Evolutionary conservation across 2,888 invertebrate genomes (phyloP), one percentile per base, ranked within the genome.

Genomic region (Drosophila paucipuncta): DNA sequence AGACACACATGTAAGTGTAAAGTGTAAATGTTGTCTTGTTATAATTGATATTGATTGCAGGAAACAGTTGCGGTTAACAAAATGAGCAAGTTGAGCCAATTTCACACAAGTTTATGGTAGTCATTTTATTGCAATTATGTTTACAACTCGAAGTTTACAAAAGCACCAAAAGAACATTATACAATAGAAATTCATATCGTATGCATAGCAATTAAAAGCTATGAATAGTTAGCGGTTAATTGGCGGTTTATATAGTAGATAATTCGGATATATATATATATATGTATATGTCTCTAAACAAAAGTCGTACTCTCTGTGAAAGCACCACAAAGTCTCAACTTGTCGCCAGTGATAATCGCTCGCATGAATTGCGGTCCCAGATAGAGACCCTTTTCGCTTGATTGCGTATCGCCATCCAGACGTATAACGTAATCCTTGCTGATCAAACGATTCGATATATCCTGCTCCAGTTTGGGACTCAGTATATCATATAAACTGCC

Each of bases 301-400:
- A 97, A 97, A 58, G 95, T 95, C 0, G 96, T 96, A 90, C 97
- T 97, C 82, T 96, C 95, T 0, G 96, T 95, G 91, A 97, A 97
- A n/a, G 97, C 97, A 6, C 97, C 97, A 65, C 96, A 96, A 55
- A 97, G 92, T 76, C 97, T 94, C 89, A 97, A 95, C 13, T 91
- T 91, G 75, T 96, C 95, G 59, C 96, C 95, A 49, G 95, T 95
- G 18, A 97, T 92, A 75, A 96, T 95, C 18, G 96, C 96, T 78
- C 96, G 85, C 70, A 94, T 80, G 66, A 93, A 94, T 70, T 94
- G 94, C 0, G 93, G 94, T 4, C 92, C 87, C 66, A 86, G 31
- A n/a, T 88, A 89, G 82, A 80, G 67, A 4, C 78, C 90, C 59
- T 85, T 85, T n/a, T 84, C 77, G 0, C 54, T 65, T 2, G 73